Evolutionary conservation across 2,888 invertebrate species (phyloP).

Genomic region (Patella caerulea): DNA sequence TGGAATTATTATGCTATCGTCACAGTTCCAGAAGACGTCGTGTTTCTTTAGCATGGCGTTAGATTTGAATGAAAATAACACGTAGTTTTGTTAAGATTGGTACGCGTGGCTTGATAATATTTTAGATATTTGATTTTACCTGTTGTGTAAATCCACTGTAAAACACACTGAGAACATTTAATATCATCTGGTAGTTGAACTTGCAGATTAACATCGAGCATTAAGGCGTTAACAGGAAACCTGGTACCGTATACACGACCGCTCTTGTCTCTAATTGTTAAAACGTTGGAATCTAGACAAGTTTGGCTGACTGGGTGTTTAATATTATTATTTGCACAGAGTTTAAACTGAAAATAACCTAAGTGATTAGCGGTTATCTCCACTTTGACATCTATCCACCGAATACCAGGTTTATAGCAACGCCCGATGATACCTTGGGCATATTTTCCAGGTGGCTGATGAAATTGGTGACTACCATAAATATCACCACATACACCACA

Average conservation of each 20-base stretch:
- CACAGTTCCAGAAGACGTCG: no score
- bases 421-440: background rate
- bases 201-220: background rate
- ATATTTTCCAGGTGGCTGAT: background rate
- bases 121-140: background rate
- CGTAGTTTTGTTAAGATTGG: no score
- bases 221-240: background rate
- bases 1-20: no score
- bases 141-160: constrained; percentile 3
- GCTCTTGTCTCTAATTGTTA: background rate
- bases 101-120: no score
- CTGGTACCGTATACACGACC: background rate
- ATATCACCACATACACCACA: constrained; percentile 3
- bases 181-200: background rate
- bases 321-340: background rate
- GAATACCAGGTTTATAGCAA: background rate
- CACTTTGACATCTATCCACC: background rate
- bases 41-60: no score
- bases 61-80: no score
- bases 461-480: background rate
- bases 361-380: constrained; percentile 1
- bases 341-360: constrained; percentile 4
- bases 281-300: background rate
- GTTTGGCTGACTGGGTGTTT: background rate
- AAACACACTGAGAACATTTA: background rate